Evolutionary conservation across 2,113 vertebrate species (phyloP).

Genomic region (Mystacornis crossleyi): DNA sequence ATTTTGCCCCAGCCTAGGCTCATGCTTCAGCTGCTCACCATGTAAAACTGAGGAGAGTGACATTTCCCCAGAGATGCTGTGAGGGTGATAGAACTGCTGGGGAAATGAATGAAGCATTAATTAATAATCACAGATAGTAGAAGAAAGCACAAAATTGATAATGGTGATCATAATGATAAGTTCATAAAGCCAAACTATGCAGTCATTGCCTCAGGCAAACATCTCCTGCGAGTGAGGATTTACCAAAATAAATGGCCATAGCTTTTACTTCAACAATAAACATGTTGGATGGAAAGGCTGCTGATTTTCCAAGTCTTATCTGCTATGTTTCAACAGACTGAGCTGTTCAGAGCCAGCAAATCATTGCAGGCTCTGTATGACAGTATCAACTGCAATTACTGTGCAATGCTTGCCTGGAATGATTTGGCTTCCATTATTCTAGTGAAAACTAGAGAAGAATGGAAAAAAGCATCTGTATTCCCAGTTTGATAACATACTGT

Average conservation of each 20-base stretch:
- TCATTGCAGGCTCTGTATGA: neutral
- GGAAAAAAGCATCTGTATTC: neutral
- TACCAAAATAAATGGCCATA: neutral
- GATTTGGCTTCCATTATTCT: neutral
- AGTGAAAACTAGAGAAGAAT: neutral
- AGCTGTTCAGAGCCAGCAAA: neutral
- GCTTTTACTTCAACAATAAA: neutral
- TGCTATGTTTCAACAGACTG: neutral
- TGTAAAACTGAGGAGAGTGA: neutral
- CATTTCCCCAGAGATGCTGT: neutral
- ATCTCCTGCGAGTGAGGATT: neutral
- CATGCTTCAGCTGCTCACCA: neutral
- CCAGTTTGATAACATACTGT: neutral
- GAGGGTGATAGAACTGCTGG: neutral
- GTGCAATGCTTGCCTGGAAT: neutral
- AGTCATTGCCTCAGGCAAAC: neutral
- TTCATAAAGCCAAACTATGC: neutral
- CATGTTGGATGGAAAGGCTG: neutral
- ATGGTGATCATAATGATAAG: neutral
- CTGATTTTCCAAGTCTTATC: neutral
- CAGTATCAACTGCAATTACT: neutral
- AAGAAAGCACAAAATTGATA: neutral
- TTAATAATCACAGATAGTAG: neutral
- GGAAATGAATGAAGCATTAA: conserved; percentile 5
- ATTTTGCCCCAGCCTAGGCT: neutral